Conservation (phyloP, 2,113 vertebrate genomes). For the Chaetodon auriga region DNA sequence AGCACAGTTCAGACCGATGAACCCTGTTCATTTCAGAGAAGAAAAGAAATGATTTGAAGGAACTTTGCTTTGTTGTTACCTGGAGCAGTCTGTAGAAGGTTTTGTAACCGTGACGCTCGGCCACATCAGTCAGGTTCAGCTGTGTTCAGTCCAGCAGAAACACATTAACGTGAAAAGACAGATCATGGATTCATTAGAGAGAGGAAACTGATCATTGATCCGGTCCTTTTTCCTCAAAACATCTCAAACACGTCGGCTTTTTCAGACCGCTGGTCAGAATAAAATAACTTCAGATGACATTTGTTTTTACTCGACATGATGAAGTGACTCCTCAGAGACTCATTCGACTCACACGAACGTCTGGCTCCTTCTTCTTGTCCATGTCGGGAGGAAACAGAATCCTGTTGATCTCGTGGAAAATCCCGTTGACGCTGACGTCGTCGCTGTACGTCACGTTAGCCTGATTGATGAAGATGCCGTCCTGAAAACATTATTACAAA, state of each 20-base stretch:
- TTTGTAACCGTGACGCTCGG: slow-evolving; percentile 84
- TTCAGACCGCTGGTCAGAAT: too few relatives aligned
- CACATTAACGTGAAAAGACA: too few relatives aligned
- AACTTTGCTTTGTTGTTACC: slow-evolving; percentile 82
- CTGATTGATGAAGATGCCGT: slow-evolving; percentile 82
- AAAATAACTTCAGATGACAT: too few relatives aligned
- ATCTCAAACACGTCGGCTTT: not conserved
- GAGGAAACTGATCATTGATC: not conserved
- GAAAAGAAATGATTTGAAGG: too few relatives aligned
- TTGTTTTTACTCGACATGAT: not conserved
- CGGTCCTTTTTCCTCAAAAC: not conserved
- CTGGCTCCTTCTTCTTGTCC: slow-evolving; percentile 52
- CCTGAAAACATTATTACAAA: slow-evolving; percentile 75
- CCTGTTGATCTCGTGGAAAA: slow-evolving; percentile 90
- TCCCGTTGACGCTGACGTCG: slow-evolving; percentile 86
- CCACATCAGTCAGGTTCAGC: slow-evolving; percentile 87
- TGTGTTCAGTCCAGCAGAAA: slow-evolving; percentile 48
- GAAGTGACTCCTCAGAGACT: not conserved
- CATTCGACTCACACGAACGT: slow-evolving; percentile 65
- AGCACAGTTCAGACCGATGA: too few relatives aligned
- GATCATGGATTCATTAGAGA: too few relatives aligned
- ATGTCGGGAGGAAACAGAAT: slow-evolving; percentile 83
- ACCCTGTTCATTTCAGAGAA: too few relatives aligned
- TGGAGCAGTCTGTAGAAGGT: slow-evolving; percentile 89
- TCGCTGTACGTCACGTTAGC: slow-evolving; percentile 85